These are phyloP conservation scores for Nomada fabriciana DNA, from an alignment of 2,888 invertebrate species.

Conservation along the genomic window DNA sequence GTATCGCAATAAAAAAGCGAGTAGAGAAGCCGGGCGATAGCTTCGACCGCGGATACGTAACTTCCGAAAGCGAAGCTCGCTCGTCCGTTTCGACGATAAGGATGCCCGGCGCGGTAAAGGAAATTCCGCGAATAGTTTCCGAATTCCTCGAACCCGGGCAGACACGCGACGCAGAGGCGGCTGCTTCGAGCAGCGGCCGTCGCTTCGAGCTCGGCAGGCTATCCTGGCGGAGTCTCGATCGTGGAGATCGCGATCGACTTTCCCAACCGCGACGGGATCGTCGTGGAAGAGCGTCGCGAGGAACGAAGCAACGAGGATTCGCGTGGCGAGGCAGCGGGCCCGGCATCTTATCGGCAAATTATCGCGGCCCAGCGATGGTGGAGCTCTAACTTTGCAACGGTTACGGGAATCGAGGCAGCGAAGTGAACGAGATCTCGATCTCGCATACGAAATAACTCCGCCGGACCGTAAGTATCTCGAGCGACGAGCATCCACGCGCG, in stretches of 20 bases:
- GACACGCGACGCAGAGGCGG: too few species aligned
- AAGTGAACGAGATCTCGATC: constrained; percentile 70
- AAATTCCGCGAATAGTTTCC: constrained; percentile 51
- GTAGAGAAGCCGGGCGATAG: not conserved
- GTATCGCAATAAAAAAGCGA: not conserved
- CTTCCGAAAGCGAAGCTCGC: not conserved
- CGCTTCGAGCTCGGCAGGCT: not conserved
- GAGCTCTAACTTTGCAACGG: too few species aligned
- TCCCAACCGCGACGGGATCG: not conserved
- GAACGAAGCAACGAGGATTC: not conserved
- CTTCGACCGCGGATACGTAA: not conserved
- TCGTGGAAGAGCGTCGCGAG: not conserved
- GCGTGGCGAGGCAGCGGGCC: not conserved
- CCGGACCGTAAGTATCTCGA: constrained; percentile 67
- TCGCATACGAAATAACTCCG: constrained; percentile 68
- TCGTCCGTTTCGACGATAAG: constrained; percentile 3
- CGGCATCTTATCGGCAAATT: not conserved
- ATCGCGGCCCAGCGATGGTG: not conserved
- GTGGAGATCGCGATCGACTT: not conserved
- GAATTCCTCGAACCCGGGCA: too few species aligned
- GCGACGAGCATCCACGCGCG: constrained; percentile 54
- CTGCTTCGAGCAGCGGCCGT: not conserved
- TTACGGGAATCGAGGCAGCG: not conserved
- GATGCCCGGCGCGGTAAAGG: constrained; percentile 14
- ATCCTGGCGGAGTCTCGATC: not conserved